These are phyloP conservation scores for Bellardia pandia DNA, from an alignment of 2,888 invertebrate species.

Conservation along the genomic window DNA sequence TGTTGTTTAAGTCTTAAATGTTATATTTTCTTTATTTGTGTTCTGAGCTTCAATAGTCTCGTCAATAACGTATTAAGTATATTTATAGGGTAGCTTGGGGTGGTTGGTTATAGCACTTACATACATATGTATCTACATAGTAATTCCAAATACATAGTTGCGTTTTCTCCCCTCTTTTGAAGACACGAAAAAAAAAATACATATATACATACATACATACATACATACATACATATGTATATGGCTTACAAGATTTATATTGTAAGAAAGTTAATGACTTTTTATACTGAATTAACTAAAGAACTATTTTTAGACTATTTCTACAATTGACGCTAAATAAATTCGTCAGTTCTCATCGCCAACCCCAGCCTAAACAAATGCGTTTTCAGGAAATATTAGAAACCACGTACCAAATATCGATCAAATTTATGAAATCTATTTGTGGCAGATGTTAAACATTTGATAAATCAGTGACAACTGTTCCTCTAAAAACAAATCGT, in stretches of 20 bases:
- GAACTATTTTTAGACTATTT: slow-evolving; percentile 35
- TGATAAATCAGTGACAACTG: slow-evolving; percentile 52
- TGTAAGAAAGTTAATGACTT: slow-evolving; percentile 41
- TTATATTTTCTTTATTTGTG: too few relatives aligned
- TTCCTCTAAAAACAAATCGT: neutral
- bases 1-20: too few relatives aligned
- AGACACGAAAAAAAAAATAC: neutral
- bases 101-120: neutral
- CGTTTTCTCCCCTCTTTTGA: neutral
- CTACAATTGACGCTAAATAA: slow-evolving; percentile 24
- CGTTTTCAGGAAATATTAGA: neutral
- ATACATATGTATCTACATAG: neutral
- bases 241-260: neutral
- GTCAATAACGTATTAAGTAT: too few relatives aligned
- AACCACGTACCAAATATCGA: slow-evolving; percentile 41
- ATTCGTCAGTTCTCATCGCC: slow-evolving; percentile 23
- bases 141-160: neutral
- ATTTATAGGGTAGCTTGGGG: slow-evolving; percentile 5
- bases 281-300: slow-evolving; percentile 56
- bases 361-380: slow-evolving; percentile 3
- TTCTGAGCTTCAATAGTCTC: too few relatives aligned
- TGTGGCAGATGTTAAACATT: slow-evolving; percentile 45
- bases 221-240: neutral
- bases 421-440: slow-evolving; percentile 25
- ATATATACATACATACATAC: too few relatives aligned